Evolutionary conservation across 2,797 vertebrate genomes (phyloP).

Genomic region (Sebastes matsubarae): DNA sequence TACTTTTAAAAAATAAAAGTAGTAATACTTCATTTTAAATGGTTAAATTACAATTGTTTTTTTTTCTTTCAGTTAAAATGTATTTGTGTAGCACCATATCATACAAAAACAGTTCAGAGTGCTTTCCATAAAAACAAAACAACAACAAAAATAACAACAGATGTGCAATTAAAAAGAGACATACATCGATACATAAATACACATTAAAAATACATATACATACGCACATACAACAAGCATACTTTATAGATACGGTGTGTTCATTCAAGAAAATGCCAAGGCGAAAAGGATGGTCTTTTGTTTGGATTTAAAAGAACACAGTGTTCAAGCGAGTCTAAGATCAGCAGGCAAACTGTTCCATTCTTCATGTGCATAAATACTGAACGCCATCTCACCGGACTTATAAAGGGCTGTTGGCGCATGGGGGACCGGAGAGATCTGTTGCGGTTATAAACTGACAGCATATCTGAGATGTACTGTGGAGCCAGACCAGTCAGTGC

Average conservation of each 20-base stretch:
- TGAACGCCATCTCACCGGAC: no score
- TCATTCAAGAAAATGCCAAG: no score
- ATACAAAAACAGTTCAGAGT: not conserved
- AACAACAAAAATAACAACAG: not conserved
- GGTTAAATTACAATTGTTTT: no score
- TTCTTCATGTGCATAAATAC: not conserved
- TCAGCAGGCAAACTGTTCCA: not conserved
- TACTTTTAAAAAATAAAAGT: not conserved
- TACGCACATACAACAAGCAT: not conserved
- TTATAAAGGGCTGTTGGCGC: accelerated
- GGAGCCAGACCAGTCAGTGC: no score
- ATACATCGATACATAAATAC: accelerated
- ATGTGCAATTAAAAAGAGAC: not conserved
- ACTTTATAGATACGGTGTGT: not conserved
- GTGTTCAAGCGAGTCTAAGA: not conserved
- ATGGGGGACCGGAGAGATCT: accelerated
- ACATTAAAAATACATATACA: not conserved
- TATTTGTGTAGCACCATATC: not conserved
- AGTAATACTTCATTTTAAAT: not conserved
- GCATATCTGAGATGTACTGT: no score
- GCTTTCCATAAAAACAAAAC: not conserved
- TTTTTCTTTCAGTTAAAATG: accelerated
- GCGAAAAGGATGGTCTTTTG: not conserved
- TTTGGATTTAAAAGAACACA: not conserved
- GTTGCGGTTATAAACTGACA: not conserved